These are phyloP conservation scores for Syrista parreyssii DNA, from an alignment of 2,888 invertebrate genomes.

Conservation along the genomic window DNA sequence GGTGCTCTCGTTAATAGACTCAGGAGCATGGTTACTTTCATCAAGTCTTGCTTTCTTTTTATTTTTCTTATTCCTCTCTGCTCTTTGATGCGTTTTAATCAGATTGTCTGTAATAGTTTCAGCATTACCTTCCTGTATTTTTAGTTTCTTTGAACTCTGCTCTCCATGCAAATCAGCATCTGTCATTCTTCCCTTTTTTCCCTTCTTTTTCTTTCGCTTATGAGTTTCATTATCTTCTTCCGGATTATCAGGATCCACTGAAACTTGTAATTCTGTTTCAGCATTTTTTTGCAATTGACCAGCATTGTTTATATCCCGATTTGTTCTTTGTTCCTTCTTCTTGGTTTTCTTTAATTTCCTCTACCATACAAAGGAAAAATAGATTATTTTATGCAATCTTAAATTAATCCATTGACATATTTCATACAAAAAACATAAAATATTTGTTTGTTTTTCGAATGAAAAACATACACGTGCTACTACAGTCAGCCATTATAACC, in stretches of 20 bases:
- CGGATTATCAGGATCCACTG: background rate
- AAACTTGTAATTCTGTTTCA: background rate
- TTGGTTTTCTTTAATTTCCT: slow-evolving; percentile 3
- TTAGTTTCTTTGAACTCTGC: background rate
- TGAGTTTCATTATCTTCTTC: background rate
- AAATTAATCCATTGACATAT: background rate
- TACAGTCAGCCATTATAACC: slow-evolving; percentile 14
- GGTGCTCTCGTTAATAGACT: background rate
- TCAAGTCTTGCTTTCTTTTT: background rate
- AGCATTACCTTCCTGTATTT: background rate
- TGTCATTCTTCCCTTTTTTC: slow-evolving; percentile 14
- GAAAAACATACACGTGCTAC: slow-evolving; percentile 1
- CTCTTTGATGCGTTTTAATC: background rate
- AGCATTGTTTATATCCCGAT: background rate
- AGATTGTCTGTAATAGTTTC: background rate
- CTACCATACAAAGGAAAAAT: background rate
- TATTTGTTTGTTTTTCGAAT: background rate
- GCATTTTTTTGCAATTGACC: background rate
- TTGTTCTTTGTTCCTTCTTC: background rate
- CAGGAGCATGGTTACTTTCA: background rate
- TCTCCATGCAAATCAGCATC: background rate
- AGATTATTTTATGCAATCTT: background rate
- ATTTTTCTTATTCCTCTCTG: background rate
- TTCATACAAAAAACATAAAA: background rate
- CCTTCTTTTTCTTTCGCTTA: slow-evolving; percentile 8